Base-by-base conservation (phyloP, 2,888 invertebrate species). In the Tricholauxania praeusta region DNA sequence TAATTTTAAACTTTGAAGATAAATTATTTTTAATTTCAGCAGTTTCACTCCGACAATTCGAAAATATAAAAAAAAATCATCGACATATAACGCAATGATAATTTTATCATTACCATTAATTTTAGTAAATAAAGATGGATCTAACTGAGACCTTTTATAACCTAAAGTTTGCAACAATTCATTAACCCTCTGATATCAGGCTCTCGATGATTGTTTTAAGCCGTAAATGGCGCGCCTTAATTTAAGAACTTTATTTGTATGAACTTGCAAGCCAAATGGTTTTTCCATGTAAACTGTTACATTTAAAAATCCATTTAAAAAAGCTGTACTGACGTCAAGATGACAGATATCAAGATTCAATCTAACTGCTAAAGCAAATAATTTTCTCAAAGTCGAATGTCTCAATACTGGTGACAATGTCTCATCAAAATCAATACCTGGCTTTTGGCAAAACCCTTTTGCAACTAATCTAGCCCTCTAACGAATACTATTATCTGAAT, bases 161-260 rank as follows among this genome's bases (percentile, higher is more conserved):
- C n/a, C n/a, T n/a, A n/a, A n/a, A n/a, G n/a, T n/a, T n/a, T n/a
- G n/a, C n/a, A n/a, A n/a, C n/a, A n/a, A n/a, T n/a, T n/a, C n/a
- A n/a, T n/a, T n/a, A n/a, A n/a, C n/a, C n/a, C 52, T 52, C 52
- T 52, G 52, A 52, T 52, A 52, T n/a, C 52, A 52, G 52, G 52
- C 52, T 52, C 52, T 52, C 52, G 52, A 52, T 52, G 52, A 52
- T 52, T 52, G 52, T 52, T 52, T 52, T 8, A 52, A 52, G 52
- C 52, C 52, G 52, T 52, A 52, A 52, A 52, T 52, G 52, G 52
- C 52, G 52, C 3, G 52, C 52, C n/a, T 52, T 52, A 52, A 52
- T 52, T 3, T 52, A 52, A 52, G 52, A 52, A 52, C 52, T 52
- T 3, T 52, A 52, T 52, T 52, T 52, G 52, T n/a, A 52, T 52